Evolutionary conservation across 2,113 vertebrate species (phyloP), one percentile per base, ranked within the genome.

Genomic region (Sebastes schlegelii): DNA sequence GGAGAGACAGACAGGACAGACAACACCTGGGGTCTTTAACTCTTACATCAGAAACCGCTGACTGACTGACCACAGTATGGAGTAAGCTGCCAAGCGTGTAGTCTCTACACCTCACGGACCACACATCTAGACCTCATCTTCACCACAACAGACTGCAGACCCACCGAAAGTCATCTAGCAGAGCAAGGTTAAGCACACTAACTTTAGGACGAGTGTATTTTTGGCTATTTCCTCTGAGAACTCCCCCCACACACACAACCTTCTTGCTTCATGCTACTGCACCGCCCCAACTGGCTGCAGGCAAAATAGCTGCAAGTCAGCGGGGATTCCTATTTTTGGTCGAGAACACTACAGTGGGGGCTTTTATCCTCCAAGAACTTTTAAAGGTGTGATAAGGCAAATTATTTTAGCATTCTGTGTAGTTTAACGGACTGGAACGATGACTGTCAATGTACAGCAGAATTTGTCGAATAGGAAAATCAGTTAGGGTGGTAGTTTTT

Each of bases 1-100:
- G 89, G 82, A 90, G 88, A 92, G 87, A 92, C 89, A 88, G 88
- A 94, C 91, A 90, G 89, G 90, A 94, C 91, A 86, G 87, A 91
- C 84, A 80, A 88, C 85, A 92, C 83, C 91, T 86, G 83, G 88
- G 88, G 79, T 88, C 86, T 92, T 89, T 79, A 86, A 85, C 83
- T 88, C 86, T 75, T 74, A 71, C 88, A 85, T 84, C 85, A 87
- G 87, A 92, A 88, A 88, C 89, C 80, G 45, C 90, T 74, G 73
- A 75, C 85, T 80, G 69, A 76, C 84, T 67, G 86, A 91, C 85
- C 87, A 87, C 86, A 88, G 81, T 69, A 87, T 57, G 75, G 83
- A 80, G 80, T 86, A 86, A 86, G 89, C 89, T 88, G 90, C 84
- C 83, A 79, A 90, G 88, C 26, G 54, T 85, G 55, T 66, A 86